Evolutionary conservation across 2,113 vertebrate genomes (phyloP), one percentile per base, ranked within the genome.

Genomic region (Rhombomys opimus): DNA sequence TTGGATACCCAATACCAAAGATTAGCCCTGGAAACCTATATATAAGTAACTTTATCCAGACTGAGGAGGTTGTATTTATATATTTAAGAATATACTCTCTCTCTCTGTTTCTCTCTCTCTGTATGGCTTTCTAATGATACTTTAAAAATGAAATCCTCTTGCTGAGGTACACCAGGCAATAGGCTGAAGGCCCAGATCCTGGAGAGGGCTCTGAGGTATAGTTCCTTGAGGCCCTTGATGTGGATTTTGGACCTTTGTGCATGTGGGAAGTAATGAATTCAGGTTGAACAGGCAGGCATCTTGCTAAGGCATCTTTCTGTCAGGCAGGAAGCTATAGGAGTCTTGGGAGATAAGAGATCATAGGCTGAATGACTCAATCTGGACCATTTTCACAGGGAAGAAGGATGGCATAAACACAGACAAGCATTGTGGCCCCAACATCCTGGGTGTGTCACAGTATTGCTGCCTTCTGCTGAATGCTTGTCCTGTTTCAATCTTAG

Each of bases 91-190:
- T 38, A 25, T 61, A 7, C 13, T 13, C 13, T 57, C 14, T 73
- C 18, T 75, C 2, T 35, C 35, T 81, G 15, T 76, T 86, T 50
- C 22, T 80, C 38, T 46, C 46, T 46, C 17, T 72, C 27, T 65
- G 20, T 89, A n/a, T 76, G 77, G 77, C 15, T 8, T 7, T n/a
- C 73, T 92, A 75, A 87, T 82, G 18, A 27, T 35, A 65, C 38
- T 87, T 95, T 23, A 87, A 87, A 87, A 70, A n/a, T 87, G 41
- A 95, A 59, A 85, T 72, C 73, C 76, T 65, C 20, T 46, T 90
- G 4, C 86, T 78, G 50, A 80, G 61, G 25, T 38, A 9, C 25
- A n/a, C 70, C 80, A 32, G 15, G 57, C 52, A 59, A 3, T 61
- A 13, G 25, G 12, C 54, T 89, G 15, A 87, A 50, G 35, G 54